phyloP scores from a whole-genome alignment of 2,888 invertebrate genomes.

The Lymantria monacha region DNA sequence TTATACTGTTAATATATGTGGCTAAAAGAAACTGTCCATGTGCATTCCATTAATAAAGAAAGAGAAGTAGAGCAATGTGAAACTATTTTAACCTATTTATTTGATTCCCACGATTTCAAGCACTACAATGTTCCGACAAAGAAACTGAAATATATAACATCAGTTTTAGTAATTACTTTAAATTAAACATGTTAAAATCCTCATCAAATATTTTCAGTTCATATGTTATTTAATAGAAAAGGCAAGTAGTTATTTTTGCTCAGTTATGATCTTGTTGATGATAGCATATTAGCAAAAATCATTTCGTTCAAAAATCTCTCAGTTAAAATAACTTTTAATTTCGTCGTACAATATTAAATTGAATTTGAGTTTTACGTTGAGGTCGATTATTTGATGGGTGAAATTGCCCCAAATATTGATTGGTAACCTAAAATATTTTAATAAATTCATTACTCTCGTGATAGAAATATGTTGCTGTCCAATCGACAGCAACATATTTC shows the following conservation, averaged over 20 bases:
- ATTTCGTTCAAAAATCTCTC: too few relatives aligned
- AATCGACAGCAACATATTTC: too few relatives aligned
- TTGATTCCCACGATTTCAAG: conserved; percentile 30
- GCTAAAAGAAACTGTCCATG: conserved; percentile 6
- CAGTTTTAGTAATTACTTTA: neutral
- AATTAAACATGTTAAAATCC: neutral
- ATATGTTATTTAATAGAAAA: too few relatives aligned
- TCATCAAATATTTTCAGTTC: too few relatives aligned
- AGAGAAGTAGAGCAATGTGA: conserved; percentile 18
- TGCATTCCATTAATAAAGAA: conserved; percentile 32
- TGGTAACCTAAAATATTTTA: too few relatives aligned
- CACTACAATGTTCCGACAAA: conserved; percentile 6
- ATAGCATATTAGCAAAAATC: too few relatives aligned
- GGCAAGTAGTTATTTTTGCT: too few relatives aligned
- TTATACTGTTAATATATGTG: neutral
- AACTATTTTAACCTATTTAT: conserved; percentile 28
- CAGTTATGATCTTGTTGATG: too few relatives aligned
- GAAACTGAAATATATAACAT: conserved; percentile 8
- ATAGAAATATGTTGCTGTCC: too few relatives aligned
- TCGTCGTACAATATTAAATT: conserved; percentile 26
- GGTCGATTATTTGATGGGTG: conserved; percentile 1
- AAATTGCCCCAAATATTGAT: too few relatives aligned
- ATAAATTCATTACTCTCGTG: too few relatives aligned
- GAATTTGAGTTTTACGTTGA: conserved; percentile 42
- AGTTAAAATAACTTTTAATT: conserved; percentile 1